Base-by-base conservation (phyloP, 1,140 invertebrate species). In the Hyles vespertilio region DNA sequence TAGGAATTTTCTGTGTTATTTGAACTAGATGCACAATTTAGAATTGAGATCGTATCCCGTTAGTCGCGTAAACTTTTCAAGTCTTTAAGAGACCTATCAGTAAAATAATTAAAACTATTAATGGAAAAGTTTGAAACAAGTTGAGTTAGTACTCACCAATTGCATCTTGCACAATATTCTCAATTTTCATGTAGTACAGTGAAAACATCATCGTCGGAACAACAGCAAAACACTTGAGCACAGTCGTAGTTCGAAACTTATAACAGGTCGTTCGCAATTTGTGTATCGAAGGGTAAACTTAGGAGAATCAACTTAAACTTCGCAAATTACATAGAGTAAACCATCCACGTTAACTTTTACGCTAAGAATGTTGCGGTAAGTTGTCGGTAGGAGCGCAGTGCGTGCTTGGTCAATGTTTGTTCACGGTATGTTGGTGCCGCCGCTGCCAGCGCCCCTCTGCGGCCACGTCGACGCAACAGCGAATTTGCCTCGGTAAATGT, bases 271-370 rank as follows among this genome's bases (percentile, higher is more conserved):
- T 76, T 88, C 80, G 81, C 77, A 79, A 77, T 72, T 58, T 69
- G 56, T 72, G 73, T 55, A 72, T 82, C 79, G 73, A 69, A 71
- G 66, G 72, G 57, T 71, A 77, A 81, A 76, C 65, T 72, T 70
- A 60, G 56, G 56, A 70, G 55, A 74, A 68, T 77, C 71, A 81
- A 84, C 76, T 82, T 72, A 65, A 77, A 76, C 82, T 76, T 84
- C 79, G 85, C 85, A 88, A 81, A 88, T 88, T 87, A 80, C 82
- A 84, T 84, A 87, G 84, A 88, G 85, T 88, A 88, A 84, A 88
- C 85, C 85, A 81, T 88, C 70, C 82, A 82, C 82, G 76, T 59
- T 87, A 87, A 88, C 85, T 88, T 88, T 88, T 88, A 88, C 85
- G 79, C 81, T 87, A 88, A 81, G 85, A 88, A 88, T 88, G 85